Base-by-base conservation (phyloP, 2,797 vertebrate genomes). In the Loriculus beryllinus region DNA sequence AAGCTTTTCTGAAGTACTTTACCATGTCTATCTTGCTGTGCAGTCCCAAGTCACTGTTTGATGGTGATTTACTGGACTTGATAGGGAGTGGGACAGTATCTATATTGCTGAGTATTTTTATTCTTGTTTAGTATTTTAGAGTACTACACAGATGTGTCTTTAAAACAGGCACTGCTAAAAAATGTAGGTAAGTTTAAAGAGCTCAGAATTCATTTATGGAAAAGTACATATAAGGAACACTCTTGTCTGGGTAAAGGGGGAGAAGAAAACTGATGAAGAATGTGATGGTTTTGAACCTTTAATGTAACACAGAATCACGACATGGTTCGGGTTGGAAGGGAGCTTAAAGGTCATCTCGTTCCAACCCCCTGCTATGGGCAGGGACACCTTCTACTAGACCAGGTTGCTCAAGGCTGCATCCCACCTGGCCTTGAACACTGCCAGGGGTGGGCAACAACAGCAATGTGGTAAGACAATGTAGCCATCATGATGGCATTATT, bases 81-180 rank as follows among this genome's bases (percentile, higher is more conserved):
- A 15, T 49, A 47, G 31, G 18, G 20, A 60, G 5, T 69, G 35
- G 22, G 33, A n/a, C n/a, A 80, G 10, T 45, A n/a, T 57, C 39
- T 33, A 3, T 63, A 40, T 33, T 54, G 31, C 54, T 63, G 56
- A 40, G 29, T 67, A 18, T n/a, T 89, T 91, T 82, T 83, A 23
- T 86, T 92, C 77, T 72, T 21, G 39, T 70, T 59, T 47, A 65
- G 28, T 54, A 29, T 51, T 93, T 68, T 47, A 14, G 56, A 54
- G 5, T 64, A 29, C 20, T 29, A 64, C 20, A 28, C 35, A 14
- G 14, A 2, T 0, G 0, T 47, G 14, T 75, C 60, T 81, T 19
- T 69, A 84, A 93, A 68, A 6, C 48, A 74, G 49, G 59, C 10
- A 23, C 26, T 68, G 25, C 20, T n/a, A 42, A 60, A 83, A 86